phyloP scores from a whole-genome alignment of 2,888 invertebrate genomes.

The Sepioteuthis lessoniana region DNA sequence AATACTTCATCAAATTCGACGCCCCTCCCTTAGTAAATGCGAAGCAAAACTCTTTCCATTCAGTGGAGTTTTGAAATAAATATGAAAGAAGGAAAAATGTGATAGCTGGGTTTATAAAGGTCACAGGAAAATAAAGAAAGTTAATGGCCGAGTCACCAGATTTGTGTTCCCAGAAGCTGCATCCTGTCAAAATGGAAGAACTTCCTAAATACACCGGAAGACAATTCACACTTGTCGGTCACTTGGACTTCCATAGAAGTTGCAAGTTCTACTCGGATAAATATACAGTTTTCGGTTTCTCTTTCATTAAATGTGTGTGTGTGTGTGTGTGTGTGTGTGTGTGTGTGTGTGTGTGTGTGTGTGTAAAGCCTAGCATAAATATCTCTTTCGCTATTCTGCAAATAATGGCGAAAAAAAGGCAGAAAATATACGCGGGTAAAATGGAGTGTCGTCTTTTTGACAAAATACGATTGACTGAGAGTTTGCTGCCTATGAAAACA shows the following conservation, averaged over 20 bases:
- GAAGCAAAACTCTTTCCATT: too few species aligned
- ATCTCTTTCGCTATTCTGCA: too few species aligned
- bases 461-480: too few species aligned
- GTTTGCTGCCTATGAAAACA: too few species aligned
- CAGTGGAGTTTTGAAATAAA: too few species aligned
- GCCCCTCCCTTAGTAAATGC: too few species aligned
- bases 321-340: too few species aligned
- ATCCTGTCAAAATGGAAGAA: neutral
- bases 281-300: neutral
- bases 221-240: neutral
- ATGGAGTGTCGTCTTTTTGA: too few species aligned
- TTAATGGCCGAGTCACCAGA: neutral
- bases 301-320: neutral
- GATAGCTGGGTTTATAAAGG: neutral
- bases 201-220: neutral
- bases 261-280: neutral
- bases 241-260: neutral
- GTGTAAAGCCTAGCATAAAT: accelerated
- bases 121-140: neutral
- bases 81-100: neutral
- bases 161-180: neutral
- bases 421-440: too few species aligned
- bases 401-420: too few species aligned
- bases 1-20: too few species aligned
- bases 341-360: too few species aligned